These are phyloP conservation scores for Chascanopsetta lugubris DNA, from an alignment of 2,113 vertebrate species.

Conservation along the genomic window DNA sequence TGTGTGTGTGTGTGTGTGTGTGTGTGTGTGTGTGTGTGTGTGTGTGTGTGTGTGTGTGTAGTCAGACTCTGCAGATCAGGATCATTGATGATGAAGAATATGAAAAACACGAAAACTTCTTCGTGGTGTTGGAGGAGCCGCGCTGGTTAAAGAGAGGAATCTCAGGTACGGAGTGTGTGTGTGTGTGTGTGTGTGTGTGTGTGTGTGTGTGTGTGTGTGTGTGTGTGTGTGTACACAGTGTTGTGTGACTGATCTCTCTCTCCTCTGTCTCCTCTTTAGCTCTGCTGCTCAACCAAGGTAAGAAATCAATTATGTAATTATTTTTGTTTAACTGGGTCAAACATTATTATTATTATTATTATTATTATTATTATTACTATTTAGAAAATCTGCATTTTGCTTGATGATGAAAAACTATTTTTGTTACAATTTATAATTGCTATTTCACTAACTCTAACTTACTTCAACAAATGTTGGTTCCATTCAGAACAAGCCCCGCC, in stretches of 20 bases:
- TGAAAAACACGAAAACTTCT: constrained; percentile 94
- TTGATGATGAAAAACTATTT: too few relatives aligned
- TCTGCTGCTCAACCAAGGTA: constrained; percentile 89
- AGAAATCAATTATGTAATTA: too few relatives aligned
- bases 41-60: constrained; percentile 42
- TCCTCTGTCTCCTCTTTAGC: constrained; percentile 71
- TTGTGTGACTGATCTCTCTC: constrained; percentile 3
- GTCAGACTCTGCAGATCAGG: constrained; percentile 87
- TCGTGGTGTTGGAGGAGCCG: constrained; percentile 89
- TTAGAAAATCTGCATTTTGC: too few relatives aligned
- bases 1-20: constrained; percentile 10
- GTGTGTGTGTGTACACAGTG: background rate
- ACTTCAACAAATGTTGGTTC: too few relatives aligned
- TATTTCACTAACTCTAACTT: too few relatives aligned
- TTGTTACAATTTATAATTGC: too few relatives aligned
- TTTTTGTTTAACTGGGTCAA: too few relatives aligned
- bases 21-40: constrained; percentile 33
- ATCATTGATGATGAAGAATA: constrained; percentile 94
- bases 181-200: constrained; percentile 4
- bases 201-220: background rate
- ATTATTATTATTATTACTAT: too few relatives aligned
- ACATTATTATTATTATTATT: too few relatives aligned
- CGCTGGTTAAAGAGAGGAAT: constrained; percentile 94
- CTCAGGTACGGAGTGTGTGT: constrained; percentile 86
- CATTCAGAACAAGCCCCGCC: too few relatives aligned